Conservation (phyloP, 53 echinoderm and acorn worm species). For the Temnopleurus reevesii region DNA sequence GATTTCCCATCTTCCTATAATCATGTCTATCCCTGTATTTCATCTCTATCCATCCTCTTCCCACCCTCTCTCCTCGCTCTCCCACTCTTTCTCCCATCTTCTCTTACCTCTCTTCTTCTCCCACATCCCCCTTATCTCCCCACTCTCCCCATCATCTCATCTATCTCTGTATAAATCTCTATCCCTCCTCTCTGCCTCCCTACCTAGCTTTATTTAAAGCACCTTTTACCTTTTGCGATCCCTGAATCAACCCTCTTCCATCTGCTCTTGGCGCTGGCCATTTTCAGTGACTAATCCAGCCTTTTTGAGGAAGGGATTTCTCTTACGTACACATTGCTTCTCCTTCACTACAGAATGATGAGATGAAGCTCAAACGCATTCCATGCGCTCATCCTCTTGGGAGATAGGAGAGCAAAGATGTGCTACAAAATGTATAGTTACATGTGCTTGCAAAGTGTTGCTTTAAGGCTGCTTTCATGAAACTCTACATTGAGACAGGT, state of each 20-base stretch:
- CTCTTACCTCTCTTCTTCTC: not conserved
- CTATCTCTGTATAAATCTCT: not conserved
- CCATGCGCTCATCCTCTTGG: not conserved
- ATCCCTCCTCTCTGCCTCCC: not conserved
- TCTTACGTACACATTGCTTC: not conserved
- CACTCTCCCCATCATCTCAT: not conserved
- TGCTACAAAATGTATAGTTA: not conserved
- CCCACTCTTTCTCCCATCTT: not conserved
- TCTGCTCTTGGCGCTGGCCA: not conserved
- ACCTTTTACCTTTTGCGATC: not conserved
- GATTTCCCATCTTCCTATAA: not conserved
- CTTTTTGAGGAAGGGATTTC: not conserved
- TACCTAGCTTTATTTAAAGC: not conserved
- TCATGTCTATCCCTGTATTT: not conserved
- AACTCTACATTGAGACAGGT: too few relatives aligned
- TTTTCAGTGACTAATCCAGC: not conserved
- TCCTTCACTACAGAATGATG: not conserved
- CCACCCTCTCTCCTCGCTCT: not conserved
- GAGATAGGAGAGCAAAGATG: too few relatives aligned
- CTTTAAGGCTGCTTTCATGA: not conserved
- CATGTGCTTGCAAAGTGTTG: not conserved
- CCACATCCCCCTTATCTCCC: not conserved
- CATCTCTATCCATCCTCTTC: not conserved
- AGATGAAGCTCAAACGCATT: not conserved
- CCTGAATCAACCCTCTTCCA: slow-evolving; percentile 17